These are phyloP conservation scores for Apantesis nais DNA, from an alignment of 2,888 invertebrate genomes.

Conservation along the genomic window DNA sequence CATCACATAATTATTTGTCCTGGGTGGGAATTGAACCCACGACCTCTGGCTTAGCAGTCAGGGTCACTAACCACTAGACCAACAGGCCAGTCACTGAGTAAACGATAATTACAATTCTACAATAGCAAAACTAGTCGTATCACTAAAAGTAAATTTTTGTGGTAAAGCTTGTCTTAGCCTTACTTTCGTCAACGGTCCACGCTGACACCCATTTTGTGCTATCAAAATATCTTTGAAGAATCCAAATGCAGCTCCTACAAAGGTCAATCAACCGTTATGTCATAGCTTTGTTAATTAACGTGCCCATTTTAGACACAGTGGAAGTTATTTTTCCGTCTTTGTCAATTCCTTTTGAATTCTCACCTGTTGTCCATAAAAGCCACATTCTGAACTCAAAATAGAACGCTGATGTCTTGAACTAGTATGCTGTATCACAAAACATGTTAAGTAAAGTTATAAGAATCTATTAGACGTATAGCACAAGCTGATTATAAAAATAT, in stretches of 20 bases:
- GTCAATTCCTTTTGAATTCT: conserved; percentile 15
- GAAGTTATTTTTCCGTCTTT: conserved; percentile 11
- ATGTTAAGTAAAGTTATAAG: neutral
- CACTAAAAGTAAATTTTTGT: too few relatives aligned
- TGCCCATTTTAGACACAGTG: conserved; percentile 1
- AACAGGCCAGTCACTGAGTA: too few relatives aligned
- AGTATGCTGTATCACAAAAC: neutral
- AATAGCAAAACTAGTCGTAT: too few relatives aligned
- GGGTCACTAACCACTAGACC: too few relatives aligned
- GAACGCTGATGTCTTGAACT: conserved; percentile 3
- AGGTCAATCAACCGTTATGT: neutral
- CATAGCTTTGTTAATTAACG: conserved; percentile 3
- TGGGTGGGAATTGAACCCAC: too few relatives aligned
- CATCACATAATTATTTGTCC: too few relatives aligned
- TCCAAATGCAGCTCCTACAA: neutral
- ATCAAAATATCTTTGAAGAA: neutral
- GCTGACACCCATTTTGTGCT: too few relatives aligned
- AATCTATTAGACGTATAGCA: neutral
- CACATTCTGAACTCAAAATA: conserved; percentile 17
- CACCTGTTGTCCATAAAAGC: conserved; percentile 14
- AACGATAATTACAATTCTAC: too few relatives aligned
- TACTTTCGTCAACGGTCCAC: too few relatives aligned
- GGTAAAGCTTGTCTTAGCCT: too few relatives aligned
- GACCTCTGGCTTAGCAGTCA: too few relatives aligned
- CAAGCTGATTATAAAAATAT: too few relatives aligned